A percentile compares a stretch with the other conserved stretches of the same genome.
Evolutionary conservation across 1,140 invertebrate genomes (phyloP).

Genomic region (Aethina tumida): DNA sequence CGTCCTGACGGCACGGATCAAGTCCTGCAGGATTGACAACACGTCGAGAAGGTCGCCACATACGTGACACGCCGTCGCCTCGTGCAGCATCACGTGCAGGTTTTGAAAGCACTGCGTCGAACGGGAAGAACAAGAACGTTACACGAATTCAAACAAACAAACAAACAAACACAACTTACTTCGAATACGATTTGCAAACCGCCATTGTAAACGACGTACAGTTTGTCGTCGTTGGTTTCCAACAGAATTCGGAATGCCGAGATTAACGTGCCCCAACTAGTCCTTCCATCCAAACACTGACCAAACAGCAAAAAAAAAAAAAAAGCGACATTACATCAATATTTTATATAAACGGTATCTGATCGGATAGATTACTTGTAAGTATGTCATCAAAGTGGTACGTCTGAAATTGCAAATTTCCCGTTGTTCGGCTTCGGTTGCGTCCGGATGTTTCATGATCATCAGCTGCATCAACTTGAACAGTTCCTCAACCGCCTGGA

Average conservation of each 20-base stretch:
- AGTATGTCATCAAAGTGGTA: conserved; percentile 73
- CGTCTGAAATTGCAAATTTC: conserved; percentile 75
- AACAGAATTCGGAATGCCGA: conserved; percentile 78
- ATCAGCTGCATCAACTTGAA: conserved; percentile 83
- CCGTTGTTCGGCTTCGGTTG: conserved; percentile 64
- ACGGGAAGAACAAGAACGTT: not conserved
- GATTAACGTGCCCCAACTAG: conserved; percentile 82
- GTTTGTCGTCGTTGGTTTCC: conserved; percentile 78
- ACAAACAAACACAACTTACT: conserved; percentile 36
- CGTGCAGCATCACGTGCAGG: conserved; percentile 87
- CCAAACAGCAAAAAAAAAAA: conserved; percentile 18
- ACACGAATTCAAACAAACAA: not conserved
- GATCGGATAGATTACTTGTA: conserved; percentile 49
- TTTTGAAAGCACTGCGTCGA: conserved; percentile 67
- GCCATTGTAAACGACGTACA: conserved; percentile 79
- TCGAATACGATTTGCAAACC: conserved; percentile 82
- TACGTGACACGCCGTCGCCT: conserved; percentile 81
- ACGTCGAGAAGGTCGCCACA: conserved; percentile 75
- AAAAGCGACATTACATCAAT: no score
- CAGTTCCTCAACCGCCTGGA: conserved; percentile 78
- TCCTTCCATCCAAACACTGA: conserved; percentile 68
- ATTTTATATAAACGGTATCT: no score
- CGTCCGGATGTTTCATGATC: conserved; percentile 63
- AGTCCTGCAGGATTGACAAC: conserved; percentile 62
- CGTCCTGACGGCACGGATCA: conserved; percentile 58